Evolutionary conservation across 2,113 vertebrate genomes (phyloP), one percentile per base, ranked within the genome.

Genomic region (Menidia beryllina): DNA sequence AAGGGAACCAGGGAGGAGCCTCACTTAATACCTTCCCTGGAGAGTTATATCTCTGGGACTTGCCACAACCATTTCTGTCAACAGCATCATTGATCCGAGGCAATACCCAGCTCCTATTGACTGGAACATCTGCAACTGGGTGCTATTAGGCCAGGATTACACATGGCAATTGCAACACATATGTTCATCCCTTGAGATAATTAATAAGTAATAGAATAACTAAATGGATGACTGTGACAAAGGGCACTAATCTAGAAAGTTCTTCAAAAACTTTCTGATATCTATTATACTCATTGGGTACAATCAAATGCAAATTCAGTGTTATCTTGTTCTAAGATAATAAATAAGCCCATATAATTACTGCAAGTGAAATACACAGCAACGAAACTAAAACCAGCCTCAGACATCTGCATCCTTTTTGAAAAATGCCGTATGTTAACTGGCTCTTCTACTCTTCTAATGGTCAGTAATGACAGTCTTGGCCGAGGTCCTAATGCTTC

Each of bases 101-200:
- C 66, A 30, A 27, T 45, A 14, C n/a, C 59, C 78, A 12, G 75
- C 81, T 41, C 38, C 85, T 72, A 52, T 72, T 30, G 66, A 84
- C 71, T 43, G 74, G 75, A 81, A 78, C 24, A 70, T 24, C 61
- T 57, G 72, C 84, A 69, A 85, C 86, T 71, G 87, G 64, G 27
- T 7, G 69, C 81, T 85, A 88, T 91, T 84, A 92, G 58, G 64
- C 41, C 82, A 60, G 81, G 79, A 89, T 88, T 82, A 86, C 38
- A 50, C 78, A 67, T 49, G 75, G 27, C 82, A 23, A 41, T 49
- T 68, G 69, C 57, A 20, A 61, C 65, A 23, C 27, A 60, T 56
- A 81, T 30, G 69, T 45, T 73, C 70, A 25, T 71, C 53, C 57
- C 43, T 38, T 45, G 45, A 27, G 39, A 74, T 86, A 69, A 82